Base-by-base conservation (phyloP, 1,140 invertebrate species). In the Sinella curviseta region DNA sequence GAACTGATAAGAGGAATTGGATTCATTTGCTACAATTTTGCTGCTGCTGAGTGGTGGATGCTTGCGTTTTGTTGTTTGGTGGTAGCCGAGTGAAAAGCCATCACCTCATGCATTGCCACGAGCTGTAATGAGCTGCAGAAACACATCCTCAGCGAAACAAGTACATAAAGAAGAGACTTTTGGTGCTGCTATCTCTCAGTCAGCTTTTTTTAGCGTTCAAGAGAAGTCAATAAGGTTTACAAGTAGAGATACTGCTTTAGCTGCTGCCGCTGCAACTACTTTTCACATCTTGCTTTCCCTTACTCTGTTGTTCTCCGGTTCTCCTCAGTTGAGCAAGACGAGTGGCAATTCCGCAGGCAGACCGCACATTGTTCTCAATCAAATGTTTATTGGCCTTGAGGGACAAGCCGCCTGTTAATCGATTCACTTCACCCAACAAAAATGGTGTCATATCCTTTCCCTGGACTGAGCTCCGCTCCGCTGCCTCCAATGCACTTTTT, bases 391-490 rank as follows among this genome's bases (percentile, higher is more conserved):
- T 98, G 24, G 96, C 90, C 85, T 88, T 80, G 20, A 99, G 88
- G 12, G 96, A 97, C 82, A 88, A 89, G 65, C 96, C 96, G 17
- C 88, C 85, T 0, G 96, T 98, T 3, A 94, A 88, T 84, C 92
- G 87, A 77, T 92, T 90, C 14, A 99, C 91, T 85, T 91, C 88
- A 20, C 90, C 87, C 20, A 99, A 87, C 20, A 99, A 87, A 87
- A 94, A 99, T 0, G 98, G 98, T 0, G 97, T 99, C 12, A 99
- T 91, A 84, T 94, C 90, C 87, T 97, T 97, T 1, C 97, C 97
- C 20, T 20, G 3, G 1, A 75, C 85, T 30, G 98, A 90, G n/a
- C 89, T 89, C 80, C 88, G 87, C 4, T 86, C 80, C 17, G 93
- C 92, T 82, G 92, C 89, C 78, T 88, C 80, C n/a, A 96, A 85